Evolutionary conservation across 2,113 vertebrate species (phyloP).

Genomic region (Sialia sialis): DNA sequence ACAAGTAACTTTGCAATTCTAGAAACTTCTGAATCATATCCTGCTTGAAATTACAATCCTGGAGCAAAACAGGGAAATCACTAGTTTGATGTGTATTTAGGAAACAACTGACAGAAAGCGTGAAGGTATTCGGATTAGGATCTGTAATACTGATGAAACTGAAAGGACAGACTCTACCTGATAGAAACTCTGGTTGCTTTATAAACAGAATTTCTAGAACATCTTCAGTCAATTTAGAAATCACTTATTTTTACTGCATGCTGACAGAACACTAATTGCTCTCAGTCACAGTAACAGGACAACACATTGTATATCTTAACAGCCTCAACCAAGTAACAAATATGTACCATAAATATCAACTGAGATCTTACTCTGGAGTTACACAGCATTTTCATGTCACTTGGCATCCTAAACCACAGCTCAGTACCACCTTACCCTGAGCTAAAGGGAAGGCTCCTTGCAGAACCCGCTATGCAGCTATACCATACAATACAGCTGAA

Average conservation of each 20-base stretch:
- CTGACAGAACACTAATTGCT: conserved; percentile 15
- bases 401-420: not conserved
- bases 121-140: not conserved
- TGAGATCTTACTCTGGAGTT: not conserved
- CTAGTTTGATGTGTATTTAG: not conserved
- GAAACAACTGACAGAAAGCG: not conserved
- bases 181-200: not conserved
- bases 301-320: not conserved
- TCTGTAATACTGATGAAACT: not conserved
- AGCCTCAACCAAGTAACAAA: not conserved
- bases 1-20: not conserved
- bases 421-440: fast-evolving
- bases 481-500: fast-evolving
- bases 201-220: not conserved
- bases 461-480: not conserved
- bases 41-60: not conserved
- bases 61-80: not conserved
- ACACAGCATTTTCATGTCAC: not conserved
- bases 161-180: not conserved
- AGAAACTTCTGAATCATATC: not conserved
- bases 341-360: not conserved
- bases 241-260: not conserved
- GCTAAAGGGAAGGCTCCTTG: not conserved
- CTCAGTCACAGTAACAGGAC: not conserved
- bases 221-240: not conserved